A percentile compares a stretch with the other conserved stretches of the same genome.
phyloP scores from a whole-genome alignment of 2,797 vertebrate species.

The Sebastes iracundus region DNA sequence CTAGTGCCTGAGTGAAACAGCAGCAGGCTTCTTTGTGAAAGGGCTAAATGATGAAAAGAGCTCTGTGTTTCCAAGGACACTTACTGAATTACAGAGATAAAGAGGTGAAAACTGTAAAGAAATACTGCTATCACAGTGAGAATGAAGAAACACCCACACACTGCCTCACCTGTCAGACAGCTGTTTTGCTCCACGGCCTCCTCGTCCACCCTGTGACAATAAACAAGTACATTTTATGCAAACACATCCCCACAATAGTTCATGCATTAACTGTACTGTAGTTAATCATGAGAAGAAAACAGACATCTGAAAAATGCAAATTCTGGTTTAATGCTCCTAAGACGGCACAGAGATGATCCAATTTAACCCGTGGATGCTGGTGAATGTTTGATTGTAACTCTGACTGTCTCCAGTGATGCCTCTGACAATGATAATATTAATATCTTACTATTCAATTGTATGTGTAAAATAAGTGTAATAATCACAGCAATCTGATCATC shows the following conservation, averaged over 20 bases:
- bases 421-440: not conserved
- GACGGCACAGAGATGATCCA: not conserved
- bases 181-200: slow-evolving; percentile 84
- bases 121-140: not conserved
- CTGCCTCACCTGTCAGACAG: slow-evolving; percentile 85
- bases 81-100: not conserved
- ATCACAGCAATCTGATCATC: not conserved
- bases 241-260: not conserved
- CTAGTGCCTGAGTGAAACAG: not conserved
- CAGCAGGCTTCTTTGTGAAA: not conserved
- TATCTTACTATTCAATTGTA: not conserved
- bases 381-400: not conserved
- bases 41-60: not conserved
- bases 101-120: not conserved
- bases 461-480: not conserved
- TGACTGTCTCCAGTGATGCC: not conserved
- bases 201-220: slow-evolving; percentile 88
- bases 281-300: not conserved
- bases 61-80: not conserved
- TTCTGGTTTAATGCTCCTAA: not conserved
- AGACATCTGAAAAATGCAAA: not conserved
- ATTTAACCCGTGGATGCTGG: not conserved
- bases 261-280: not conserved
- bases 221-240: not conserved
- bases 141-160: not conserved